phyloP scores from a whole-genome alignment of 2,113 vertebrate species.

The Sinocyclocheilus anshuiensis region DNA sequence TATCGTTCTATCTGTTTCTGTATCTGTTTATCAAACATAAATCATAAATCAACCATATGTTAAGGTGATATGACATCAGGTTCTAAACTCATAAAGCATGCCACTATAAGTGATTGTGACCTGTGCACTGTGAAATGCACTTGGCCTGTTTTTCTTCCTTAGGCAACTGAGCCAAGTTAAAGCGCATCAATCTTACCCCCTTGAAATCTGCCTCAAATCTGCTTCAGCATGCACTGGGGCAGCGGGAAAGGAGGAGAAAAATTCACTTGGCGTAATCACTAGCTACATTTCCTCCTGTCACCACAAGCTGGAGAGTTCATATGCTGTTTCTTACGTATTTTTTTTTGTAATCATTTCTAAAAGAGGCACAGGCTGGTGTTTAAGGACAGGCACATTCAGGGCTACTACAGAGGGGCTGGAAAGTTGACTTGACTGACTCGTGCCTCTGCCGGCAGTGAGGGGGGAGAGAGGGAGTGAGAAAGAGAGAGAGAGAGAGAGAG shows the following conservation, averaged over 20 bases:
- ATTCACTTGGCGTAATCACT: background rate
- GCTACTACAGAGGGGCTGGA: background rate
- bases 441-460: conserved; percentile 2
- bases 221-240: conserved; percentile 28
- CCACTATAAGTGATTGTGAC: conserved; percentile 2
- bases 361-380: background rate
- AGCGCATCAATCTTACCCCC: background rate
- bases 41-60: background rate
- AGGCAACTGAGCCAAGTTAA: background rate
- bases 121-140: background rate
- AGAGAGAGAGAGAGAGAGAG: background rate
- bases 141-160: background rate
- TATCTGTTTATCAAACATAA: conserved; percentile 1
- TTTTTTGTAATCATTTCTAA: background rate
- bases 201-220: conserved; percentile 37
- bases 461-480: conserved; percentile 19
- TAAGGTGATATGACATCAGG: background rate
- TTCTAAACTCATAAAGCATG: conserved; percentile 4
- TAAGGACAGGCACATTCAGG: background rate
- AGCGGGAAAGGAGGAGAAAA: conserved; percentile 1
- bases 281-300: conserved; percentile 10
- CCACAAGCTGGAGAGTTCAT: background rate
- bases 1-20: background rate
- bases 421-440: conserved; percentile 37
- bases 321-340: background rate